Evolutionary conservation across 2,797 vertebrate species (phyloP).

Genomic region (Tiaroga cobitis): DNA sequence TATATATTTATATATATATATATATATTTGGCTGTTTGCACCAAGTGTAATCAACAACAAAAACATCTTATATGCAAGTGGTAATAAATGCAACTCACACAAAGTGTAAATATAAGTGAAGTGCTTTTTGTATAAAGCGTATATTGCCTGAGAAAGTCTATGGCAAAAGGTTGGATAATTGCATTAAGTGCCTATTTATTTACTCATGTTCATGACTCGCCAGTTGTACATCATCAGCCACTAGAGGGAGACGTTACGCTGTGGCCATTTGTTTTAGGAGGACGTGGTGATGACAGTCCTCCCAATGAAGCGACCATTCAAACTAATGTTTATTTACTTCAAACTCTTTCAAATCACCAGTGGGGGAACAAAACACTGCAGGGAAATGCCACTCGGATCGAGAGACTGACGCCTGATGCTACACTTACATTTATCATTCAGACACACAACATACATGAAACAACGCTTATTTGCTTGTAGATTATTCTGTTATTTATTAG

Average conservation of each 20-base stretch:
- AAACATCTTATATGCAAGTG: not conserved
- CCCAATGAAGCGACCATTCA: too few relatives aligned
- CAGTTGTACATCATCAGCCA: not conserved
- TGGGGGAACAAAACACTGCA: not conserved
- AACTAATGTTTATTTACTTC: not conserved
- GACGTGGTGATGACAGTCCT: not conserved
- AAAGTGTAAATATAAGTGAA: not conserved
- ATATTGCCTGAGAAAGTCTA: not conserved
- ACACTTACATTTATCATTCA: not conserved
- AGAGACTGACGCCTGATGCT: not conserved
- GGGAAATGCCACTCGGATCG: not conserved
- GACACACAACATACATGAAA: not conserved
- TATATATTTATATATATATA: too few relatives aligned
- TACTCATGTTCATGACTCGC: not conserved
- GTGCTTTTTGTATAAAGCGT: not conserved
- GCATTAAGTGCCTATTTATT: not conserved
- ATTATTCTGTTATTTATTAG: not conserved
- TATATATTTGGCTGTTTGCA: not conserved
- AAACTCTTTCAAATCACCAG: not conserved
- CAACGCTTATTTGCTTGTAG: not conserved
- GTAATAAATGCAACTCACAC: not conserved
- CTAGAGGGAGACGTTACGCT: constrained; percentile 9
- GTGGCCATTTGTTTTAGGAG: not conserved
- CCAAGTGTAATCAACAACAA: not conserved
- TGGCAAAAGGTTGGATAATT: too few relatives aligned